phyloP scores from a whole-genome alignment of 2,113 vertebrate species.

The Alligator sinensis region DNA sequence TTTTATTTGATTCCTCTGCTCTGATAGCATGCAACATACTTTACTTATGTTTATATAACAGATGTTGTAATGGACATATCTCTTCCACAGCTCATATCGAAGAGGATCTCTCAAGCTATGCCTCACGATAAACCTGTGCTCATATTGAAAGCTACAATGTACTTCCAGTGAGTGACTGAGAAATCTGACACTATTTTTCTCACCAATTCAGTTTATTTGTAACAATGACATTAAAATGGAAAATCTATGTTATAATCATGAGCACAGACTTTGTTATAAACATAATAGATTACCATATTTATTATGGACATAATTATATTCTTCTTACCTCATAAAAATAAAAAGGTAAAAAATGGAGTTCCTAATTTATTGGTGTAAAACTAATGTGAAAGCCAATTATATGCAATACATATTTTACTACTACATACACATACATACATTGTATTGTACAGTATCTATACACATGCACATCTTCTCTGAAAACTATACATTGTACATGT shows the following conservation, averaged over 20 bases:
- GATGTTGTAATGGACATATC: constrained; percentile 39
- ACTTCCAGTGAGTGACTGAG: constrained; percentile 11
- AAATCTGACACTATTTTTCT: constrained; percentile 49
- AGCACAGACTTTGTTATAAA: not conserved
- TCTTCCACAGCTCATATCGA: not conserved
- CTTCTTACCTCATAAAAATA: not conserved
- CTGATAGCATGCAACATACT: not conserved
- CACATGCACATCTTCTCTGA: not conserved
- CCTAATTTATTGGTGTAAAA: not conserved
- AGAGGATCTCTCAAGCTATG: constrained; percentile 9
- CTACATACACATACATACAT: not conserved
- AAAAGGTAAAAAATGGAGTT: not conserved
- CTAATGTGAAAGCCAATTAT: not conserved
- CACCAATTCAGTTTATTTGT: constrained; percentile 46
- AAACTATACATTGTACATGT: not conserved
- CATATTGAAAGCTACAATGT: constrained; percentile 32
- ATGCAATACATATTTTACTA: not conserved
- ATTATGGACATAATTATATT: not conserved
- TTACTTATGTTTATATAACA: not conserved
- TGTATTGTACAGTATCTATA: not conserved
- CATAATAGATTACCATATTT: constrained; percentile 24
- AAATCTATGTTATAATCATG: constrained; percentile 24
- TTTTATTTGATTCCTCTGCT: constrained; percentile 19
- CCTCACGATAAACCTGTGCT: constrained; percentile 27
- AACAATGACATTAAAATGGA: constrained; percentile 62